These are phyloP conservation scores for Philypnodon macrostomus DNA, from an alignment of 2,797 vertebrate species.

Conservation along the genomic window DNA sequence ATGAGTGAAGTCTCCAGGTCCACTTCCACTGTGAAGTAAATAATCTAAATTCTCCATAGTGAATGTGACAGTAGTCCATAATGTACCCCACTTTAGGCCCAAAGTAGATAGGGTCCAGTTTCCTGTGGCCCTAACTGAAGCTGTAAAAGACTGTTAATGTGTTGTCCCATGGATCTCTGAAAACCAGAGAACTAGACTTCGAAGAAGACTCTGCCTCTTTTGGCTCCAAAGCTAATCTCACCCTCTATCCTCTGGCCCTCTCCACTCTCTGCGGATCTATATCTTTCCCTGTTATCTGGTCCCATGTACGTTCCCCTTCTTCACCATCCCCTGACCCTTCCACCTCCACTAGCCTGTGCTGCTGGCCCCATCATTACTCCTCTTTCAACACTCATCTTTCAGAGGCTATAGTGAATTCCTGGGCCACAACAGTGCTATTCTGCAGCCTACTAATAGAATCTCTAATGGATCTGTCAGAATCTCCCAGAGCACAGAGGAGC, in stretches of 20 bases:
- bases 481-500: slow-evolving; percentile 48
- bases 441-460: slow-evolving; percentile 69
- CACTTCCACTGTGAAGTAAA: too few species aligned
- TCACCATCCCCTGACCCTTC: slow-evolving; percentile 45
- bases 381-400: slow-evolving; percentile 63
- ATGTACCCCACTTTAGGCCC: too few species aligned
- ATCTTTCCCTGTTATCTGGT: slow-evolving; percentile 51
- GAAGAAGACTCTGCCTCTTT: slow-evolving; percentile 15
- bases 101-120: too few species aligned
- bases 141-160: too few species aligned
- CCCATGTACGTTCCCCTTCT: slow-evolving; percentile 36
- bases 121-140: too few species aligned
- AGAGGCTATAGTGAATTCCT: slow-evolving; percentile 43
- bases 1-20: too few species aligned
- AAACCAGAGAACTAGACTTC: too few species aligned
- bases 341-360: slow-evolving; percentile 43
- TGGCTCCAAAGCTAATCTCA: slow-evolving; percentile 23
- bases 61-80: too few species aligned
- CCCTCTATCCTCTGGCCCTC: slow-evolving; percentile 19
- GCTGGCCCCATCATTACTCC: slow-evolving; percentile 51
- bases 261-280: slow-evolving; percentile 22
- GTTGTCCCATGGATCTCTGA: too few species aligned
- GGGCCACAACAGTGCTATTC: slow-evolving; percentile 64
- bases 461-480: slow-evolving; percentile 74
- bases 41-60: too few species aligned